These are phyloP conservation scores for Ectropis grisescens DNA, from an alignment of 1,140 invertebrate species.

Conservation along the genomic window DNA sequence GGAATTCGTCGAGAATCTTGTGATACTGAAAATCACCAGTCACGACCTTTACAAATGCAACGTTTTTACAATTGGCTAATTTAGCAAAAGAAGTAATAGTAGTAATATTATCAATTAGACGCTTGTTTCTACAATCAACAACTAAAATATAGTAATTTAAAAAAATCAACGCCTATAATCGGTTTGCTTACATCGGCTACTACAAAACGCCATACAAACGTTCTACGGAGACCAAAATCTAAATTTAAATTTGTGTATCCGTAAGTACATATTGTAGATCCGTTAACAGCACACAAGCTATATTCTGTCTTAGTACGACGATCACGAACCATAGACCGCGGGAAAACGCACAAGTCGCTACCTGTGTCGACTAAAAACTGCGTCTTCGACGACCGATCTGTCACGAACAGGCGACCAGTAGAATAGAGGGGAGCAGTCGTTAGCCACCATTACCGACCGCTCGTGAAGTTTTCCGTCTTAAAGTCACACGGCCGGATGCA, in stretches of 20 bases:
- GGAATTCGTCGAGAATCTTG: constrained; percentile 11
- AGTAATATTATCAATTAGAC: constrained; percentile 14
- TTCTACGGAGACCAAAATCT: constrained; percentile 10
- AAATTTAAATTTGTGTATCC: constrained; percentile 7
- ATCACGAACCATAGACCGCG: constrained; percentile 1
- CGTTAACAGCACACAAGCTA: constrained; percentile 12
- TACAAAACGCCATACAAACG: constrained; percentile 14
- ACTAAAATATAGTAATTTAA: constrained; percentile 19
- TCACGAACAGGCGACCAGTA: constrained; percentile 21
- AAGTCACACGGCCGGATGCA: constrained; percentile 18
- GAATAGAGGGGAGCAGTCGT: constrained; percentile 10
- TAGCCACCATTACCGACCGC: constrained; percentile 20
- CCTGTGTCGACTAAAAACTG: constrained; percentile 16
- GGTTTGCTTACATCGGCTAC: constrained; percentile 21
- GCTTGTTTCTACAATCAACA: constrained; percentile 17
- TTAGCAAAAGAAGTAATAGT: constrained; percentile 4
- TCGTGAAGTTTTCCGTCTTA: constrained; percentile 11
- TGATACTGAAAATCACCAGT: constrained; percentile 12
- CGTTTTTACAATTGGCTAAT: background rate
- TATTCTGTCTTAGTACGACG: constrained; percentile 8
- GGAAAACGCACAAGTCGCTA: constrained; percentile 12
- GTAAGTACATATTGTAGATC: constrained; percentile 10
- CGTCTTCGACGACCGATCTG: constrained; percentile 11
- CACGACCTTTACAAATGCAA: constrained; percentile 12
- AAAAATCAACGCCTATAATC: constrained; percentile 44